Base-by-base conservation (phyloP, 2,888 invertebrate genomes). In the Melikaiella ostensackeni region DNA sequence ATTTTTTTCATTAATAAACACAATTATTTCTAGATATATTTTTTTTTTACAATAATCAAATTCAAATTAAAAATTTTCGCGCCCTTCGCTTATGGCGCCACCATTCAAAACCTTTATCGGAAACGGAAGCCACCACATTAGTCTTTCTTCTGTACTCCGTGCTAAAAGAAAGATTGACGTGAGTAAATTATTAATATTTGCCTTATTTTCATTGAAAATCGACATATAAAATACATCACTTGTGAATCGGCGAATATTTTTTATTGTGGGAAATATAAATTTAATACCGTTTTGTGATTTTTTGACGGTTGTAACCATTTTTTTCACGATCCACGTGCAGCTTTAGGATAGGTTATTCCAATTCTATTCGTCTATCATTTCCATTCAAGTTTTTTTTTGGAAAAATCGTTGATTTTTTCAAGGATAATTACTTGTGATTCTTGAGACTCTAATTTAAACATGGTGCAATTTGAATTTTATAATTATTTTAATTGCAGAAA, bases 91-190 rank as follows among this genome's bases (percentile, higher is more conserved):
- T 19, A 19, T 62, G 30, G 33, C 62, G 30, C 4, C 63, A 4
- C 38, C 38, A 13, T 13, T 4, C 42, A 42, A 21, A 21, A 57
- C 9, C 57, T 5, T 13, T 13, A 57, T 24, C 24, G 57, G 50
- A 50, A 50, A n/a, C n/a, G 9, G n/a, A 30, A 50, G 27, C 30
- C 19, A 9, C 11, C 1, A 27, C 38, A n/a, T 33, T 9, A 33
- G 21, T 57, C 57, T 63, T 63, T 46, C 24, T 70, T 70, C 30
- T 50, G 46, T 70, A 30, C 62, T 8, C 9, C 19, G 50, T n/a
- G n/a, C n/a, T 4, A 24, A 24, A 11, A 70, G 70, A 70, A 70
- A 70, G 70, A 70, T 50, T 70, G 27, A 70, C 9, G 70, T 70
- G 9, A 70, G 46, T 70, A 30, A 11, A n/a, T 50, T 70, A 30